These are phyloP conservation scores for Centroberyx gerrardi DNA, from an alignment of 2,797 vertebrate genomes.

Conservation along the genomic window DNA sequence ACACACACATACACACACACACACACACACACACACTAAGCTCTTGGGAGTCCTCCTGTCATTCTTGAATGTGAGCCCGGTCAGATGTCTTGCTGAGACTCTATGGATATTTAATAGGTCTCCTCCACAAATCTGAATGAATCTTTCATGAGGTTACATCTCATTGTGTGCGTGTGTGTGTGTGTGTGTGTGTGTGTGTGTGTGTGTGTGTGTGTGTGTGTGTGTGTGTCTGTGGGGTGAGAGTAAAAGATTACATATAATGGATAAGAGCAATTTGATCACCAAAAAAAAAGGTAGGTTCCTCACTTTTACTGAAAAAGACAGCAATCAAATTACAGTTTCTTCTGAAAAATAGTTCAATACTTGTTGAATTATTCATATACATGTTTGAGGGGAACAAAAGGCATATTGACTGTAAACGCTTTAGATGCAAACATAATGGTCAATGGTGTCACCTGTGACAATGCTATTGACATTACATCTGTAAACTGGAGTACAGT, in stretches of 20 bases:
- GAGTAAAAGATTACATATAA: conserved; percentile 8
- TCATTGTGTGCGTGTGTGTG: conserved; percentile 49
- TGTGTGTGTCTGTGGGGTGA: neutral
- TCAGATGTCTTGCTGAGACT: conserved; percentile 61
- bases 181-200: conserved; percentile 14
- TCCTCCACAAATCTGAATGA: conserved; percentile 59
- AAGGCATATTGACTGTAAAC: neutral
- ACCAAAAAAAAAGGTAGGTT: too few species aligned
- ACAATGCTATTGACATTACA: neutral
- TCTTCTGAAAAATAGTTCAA: neutral
- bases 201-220: neutral
- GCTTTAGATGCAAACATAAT: neutral
- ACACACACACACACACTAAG: neutral
- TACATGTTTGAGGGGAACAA: neutral
- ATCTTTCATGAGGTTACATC: conserved; percentile 71
- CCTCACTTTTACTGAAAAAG: neutral
- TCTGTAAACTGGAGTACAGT: too few species aligned
- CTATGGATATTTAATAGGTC: conserved; percentile 77
- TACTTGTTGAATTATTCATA: neutral
- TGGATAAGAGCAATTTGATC: conserved; percentile 19
- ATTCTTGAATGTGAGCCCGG: conserved; percentile 46
- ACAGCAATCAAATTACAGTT: neutral
- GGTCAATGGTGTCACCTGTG: neutral
- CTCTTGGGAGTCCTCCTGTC: conserved; percentile 49
- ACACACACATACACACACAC: neutral